Base-by-base conservation (phyloP, 2,888 invertebrate species). In the Zaprionus lineosus region DNA sequence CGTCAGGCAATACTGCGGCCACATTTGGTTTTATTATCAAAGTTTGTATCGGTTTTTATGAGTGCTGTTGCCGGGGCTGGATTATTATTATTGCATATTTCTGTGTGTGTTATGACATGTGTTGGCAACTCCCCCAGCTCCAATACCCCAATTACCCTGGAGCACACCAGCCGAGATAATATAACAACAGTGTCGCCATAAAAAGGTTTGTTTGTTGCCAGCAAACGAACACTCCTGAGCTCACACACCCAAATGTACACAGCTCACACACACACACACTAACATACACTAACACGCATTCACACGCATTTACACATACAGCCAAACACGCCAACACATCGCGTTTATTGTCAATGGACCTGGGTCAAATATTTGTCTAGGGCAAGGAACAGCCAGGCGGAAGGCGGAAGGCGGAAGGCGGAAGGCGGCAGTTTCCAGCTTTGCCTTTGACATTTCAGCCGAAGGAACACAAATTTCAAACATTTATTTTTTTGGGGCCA, bases 71-170 rank as follows among this genome's bases (percentile, higher is more conserved):
- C 57, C 62, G 29, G 28, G 56, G 41, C 68, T 52, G 59, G 81
- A 70, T 77, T 81, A 74, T 81, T 82, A 82, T 73, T 70, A 82
- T 73, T 74, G 78, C 78, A 82, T 62, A 81, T 69, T 69, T 63
- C 58, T 59, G 44, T 37, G 47, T 41, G 31, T 65, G 57, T 51
- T 72, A 77, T 77, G 74, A 82, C 74, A 81, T 74, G 66, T 58
- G 63, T 73, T 68, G 34, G 39, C 47, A 48, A 18, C 44, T 11
- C 46, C 36, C 31, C 18, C 36, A 26, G 29, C 31, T 18, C 33
- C 19, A 19, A 2, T 1, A 15, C 0, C 15, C 12, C 15, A 7
- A 6, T 3, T 3, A 7, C 5, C 19, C 21, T 26, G 21, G 6
- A 8, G 33, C 34, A 39, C 57, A 19, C 9, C 8, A 16, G 15